phyloP scores from a whole-genome alignment of 2,113 vertebrate genomes.

The Chlamydotis undulata region DNA sequence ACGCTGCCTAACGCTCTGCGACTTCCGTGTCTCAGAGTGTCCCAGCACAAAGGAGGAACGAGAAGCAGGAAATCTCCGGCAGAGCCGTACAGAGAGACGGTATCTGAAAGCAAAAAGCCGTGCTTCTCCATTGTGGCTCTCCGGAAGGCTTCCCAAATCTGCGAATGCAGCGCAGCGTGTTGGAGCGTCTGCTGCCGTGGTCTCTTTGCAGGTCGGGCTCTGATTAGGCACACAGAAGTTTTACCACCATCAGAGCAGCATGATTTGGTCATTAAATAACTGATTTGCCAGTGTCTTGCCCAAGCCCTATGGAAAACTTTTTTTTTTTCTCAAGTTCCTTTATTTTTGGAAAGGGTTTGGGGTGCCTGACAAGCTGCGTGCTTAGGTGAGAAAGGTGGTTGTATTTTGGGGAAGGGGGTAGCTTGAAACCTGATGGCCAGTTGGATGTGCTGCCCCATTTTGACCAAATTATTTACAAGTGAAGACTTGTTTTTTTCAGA shows the following conservation, averaged over 20 bases:
- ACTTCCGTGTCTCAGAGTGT: fast-evolving
- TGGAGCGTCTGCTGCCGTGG: background rate
- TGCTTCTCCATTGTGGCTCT: background rate
- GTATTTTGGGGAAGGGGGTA: background rate
- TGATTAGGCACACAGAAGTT: conserved; percentile 8
- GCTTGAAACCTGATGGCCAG: background rate
- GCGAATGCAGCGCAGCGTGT: background rate
- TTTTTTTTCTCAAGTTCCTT: background rate
- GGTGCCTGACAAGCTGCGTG: background rate
- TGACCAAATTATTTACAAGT: too few relatives aligned
- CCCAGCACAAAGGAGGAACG: background rate
- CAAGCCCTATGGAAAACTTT: background rate
- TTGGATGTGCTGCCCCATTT: too few relatives aligned
- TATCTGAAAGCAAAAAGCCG: background rate
- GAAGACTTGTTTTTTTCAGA: background rate
- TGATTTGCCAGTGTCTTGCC: background rate
- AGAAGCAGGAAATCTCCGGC: background rate
- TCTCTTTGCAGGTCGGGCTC: background rate
- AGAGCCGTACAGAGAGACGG: fast-evolving
- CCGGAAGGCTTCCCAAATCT: background rate
- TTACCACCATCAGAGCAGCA: background rate
- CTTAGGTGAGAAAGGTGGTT: background rate
- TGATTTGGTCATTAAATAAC: background rate
- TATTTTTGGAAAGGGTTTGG: background rate
- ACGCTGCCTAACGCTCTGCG: background rate